Evolutionary conservation across 2,888 invertebrate genomes (phyloP).

Genomic region (Meteorus cinctellus): DNA sequence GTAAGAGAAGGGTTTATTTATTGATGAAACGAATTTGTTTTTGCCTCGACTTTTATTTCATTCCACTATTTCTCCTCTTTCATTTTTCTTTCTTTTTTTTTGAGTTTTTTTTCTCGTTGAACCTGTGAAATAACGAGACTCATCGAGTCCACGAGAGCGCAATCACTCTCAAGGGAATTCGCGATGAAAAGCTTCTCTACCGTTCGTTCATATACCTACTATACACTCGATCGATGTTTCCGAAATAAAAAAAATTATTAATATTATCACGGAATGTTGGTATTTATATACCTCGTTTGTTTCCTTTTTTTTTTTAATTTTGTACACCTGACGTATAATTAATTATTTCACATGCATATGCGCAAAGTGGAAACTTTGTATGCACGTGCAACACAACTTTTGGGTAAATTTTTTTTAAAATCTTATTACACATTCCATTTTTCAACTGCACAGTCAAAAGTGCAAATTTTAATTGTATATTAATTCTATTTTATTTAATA

Average conservation of each 20-base stretch:
- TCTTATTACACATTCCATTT: neutral
- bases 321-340: neutral
- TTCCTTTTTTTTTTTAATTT: neutral
- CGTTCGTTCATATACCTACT: neutral
- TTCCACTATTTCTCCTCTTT: neutral
- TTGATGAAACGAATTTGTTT: neutral
- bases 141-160: neutral
- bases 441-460: neutral
- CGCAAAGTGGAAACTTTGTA: neutral
- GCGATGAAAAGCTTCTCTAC: neutral
- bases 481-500: neutral
- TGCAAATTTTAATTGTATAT: neutral
- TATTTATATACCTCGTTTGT: neutral
- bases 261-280: constrained; percentile 4
- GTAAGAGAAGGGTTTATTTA: neutral
- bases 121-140: neutral
- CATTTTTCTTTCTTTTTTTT: neutral
- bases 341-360: neutral
- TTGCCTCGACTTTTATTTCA: too few species aligned
- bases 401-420: constrained; percentile 21
- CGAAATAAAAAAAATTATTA: neutral
- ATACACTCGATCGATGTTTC: neutral
- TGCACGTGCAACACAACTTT: constrained; percentile 19
- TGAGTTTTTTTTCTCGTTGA: neutral
- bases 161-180: neutral